phyloP scores from a whole-genome alignment of 2,113 vertebrate genomes.

The Xyrauchen texanus region DNA sequence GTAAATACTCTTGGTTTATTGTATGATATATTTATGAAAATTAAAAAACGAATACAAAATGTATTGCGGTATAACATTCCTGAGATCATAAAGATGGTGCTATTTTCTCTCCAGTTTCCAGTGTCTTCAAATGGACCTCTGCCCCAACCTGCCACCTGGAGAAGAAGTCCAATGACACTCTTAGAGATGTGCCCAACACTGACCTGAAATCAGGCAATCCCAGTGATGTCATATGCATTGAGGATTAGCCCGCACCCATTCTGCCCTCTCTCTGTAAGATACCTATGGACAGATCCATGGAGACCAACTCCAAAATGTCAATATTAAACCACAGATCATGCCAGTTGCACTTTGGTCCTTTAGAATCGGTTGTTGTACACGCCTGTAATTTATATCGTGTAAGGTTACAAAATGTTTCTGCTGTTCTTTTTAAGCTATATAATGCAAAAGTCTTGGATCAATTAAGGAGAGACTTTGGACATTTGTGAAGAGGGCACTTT shows the following conservation, averaged over 20 bases:
- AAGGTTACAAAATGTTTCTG: constrained; percentile 57
- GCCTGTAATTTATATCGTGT: constrained; percentile 55
- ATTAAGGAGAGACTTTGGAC: not conserved
- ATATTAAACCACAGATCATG: constrained; percentile 56
- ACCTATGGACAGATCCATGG: not conserved
- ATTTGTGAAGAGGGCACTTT: not conserved
- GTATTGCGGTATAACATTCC: not conserved
- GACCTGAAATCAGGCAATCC: constrained; percentile 75
- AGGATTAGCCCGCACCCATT: constrained; percentile 66
- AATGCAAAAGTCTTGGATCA: not conserved
- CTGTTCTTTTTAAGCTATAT: constrained; percentile 13
- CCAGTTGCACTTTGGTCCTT: constrained; percentile 74
- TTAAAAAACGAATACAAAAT: no score
- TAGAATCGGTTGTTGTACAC: constrained; percentile 51
- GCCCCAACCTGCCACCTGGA: constrained; percentile 72
- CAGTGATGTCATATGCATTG: constrained; percentile 74
- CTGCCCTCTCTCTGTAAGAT: not conserved
- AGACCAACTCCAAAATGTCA: constrained; percentile 17
- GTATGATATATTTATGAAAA: no score
- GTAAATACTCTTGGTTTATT: no score
- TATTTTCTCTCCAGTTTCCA: constrained; percentile 63
- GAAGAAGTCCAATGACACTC: constrained; percentile 72
- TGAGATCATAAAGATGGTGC: not conserved
- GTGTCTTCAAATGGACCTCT: constrained; percentile 77
- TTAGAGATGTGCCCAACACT: constrained; percentile 73